Conservation (phyloP, 2,113 vertebrate genomes). For the Paraplagusia blochii region DNA sequence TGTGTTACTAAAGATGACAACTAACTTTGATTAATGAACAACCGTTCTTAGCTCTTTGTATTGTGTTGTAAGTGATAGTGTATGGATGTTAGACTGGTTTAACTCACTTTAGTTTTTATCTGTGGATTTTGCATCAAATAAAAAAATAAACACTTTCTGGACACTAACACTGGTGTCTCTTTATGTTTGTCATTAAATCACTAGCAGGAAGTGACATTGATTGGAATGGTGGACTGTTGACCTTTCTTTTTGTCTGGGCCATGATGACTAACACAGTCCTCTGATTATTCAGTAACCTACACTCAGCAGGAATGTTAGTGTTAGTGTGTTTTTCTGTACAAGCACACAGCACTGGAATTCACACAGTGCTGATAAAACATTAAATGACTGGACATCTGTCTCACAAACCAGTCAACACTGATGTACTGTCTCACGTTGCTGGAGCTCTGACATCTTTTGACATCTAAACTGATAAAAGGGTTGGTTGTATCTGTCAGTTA, state of each 20-base stretch:
- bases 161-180: no score
- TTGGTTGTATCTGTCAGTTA: no score
- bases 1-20: no score
- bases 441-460: no score
- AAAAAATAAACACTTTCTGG: not conserved
- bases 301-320: not conserved
- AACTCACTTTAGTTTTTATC: no score
- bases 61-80: no score
- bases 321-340: conserved; percentile 12
- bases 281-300: conserved; percentile 52
- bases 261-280: conserved; percentile 20
- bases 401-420: not conserved
- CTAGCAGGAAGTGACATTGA: not conserved
- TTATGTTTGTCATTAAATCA: no score
- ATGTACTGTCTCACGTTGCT: no score
- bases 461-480: no score
- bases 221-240: not conserved
- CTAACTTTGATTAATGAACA: not conserved
- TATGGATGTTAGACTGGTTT: no score
- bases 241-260: not conserved
- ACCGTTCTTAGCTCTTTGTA: no score
- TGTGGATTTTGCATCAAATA: no score
- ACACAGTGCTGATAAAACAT: conserved; percentile 3
- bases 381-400: not conserved
- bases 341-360: not conserved